Evolutionary conservation across 1,140 invertebrate genomes (phyloP), one percentile per base, ranked within the genome.

Genomic region (Drosophila arawakana): DNA sequence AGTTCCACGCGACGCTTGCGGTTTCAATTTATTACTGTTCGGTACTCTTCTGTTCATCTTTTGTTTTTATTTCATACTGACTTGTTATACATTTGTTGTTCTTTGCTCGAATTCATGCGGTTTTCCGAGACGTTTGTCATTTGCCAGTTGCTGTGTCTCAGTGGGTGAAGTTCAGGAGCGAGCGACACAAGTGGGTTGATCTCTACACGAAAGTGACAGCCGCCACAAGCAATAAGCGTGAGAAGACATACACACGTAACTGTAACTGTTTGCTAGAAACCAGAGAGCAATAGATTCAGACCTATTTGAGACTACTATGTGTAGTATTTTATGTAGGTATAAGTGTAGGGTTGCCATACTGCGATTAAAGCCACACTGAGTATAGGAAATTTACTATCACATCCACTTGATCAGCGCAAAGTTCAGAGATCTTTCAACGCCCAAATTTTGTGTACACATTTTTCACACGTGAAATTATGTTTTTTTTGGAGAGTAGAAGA

Each of bases 81-180:
- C 1, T 30, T 30, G 25, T 30, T 3, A 30, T 30, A 4, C 0
- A 2, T 30, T 30, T 30, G 18, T 30, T 30, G 25, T 30, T 30
- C 25, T 81, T 72, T 30, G 2, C 25, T 81, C 72, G 76, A 58
- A 84, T 78, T 78, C 60, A 35, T 88, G 80, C 84, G 84, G 84
- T 84, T 80, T 80, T 75, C 47, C 61, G 6, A 58, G 73, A 61
- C 49, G 39, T 61, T 68, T 74, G 41, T 55, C 37, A 35, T 15
- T 37, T 44, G 57, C 11, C 43, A 13, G 77, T 63, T 59, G 54
- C 15, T n/a, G 11, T 55, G 15, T 15, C 55, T 41, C 39, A 39
- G 70, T 77, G 65, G 75, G 75, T 80, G 78, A 89, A 89, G 85
- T 89, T 89, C 84, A 89, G 80, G 84, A 88, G 71, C 84, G 69